phyloP scores from a whole-genome alignment of 2,797 vertebrate genomes.

The Cirrhinus mrigala region DNA sequence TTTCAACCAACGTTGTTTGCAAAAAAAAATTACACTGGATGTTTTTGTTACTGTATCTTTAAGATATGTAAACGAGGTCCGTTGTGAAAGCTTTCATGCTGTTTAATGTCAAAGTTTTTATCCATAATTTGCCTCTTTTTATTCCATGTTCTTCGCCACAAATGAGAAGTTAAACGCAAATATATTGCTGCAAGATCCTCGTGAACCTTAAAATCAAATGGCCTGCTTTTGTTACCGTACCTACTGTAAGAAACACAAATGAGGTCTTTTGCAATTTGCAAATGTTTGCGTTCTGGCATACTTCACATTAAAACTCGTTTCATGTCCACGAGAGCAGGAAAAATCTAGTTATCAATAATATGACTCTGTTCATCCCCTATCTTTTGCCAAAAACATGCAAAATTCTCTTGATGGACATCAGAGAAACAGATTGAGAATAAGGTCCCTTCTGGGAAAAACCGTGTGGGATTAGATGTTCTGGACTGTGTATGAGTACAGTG shows the following conservation, averaged over 20 bases:
- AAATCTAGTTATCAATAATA: background rate
- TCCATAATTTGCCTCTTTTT: too few relatives aligned
- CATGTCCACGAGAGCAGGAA: background rate
- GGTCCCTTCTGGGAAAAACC: background rate
- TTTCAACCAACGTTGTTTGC: too few relatives aligned
- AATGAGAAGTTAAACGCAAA: background rate
- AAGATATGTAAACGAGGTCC: too few relatives aligned
- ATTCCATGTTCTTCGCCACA: background rate
- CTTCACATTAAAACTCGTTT: background rate
- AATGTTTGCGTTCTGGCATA: background rate
- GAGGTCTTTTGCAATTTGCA: background rate
- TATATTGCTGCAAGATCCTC: too few relatives aligned
- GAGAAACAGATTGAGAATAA: background rate
- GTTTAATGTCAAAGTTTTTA: too few relatives aligned
- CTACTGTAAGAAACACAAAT: background rate
- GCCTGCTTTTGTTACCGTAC: too few relatives aligned
- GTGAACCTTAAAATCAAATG: too few relatives aligned
- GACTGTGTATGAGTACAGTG: background rate
- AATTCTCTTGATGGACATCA: background rate
- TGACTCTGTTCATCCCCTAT: background rate
- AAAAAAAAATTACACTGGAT: too few relatives aligned
- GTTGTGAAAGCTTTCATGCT: too few relatives aligned
- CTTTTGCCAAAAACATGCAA: background rate
- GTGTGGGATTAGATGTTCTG: background rate
- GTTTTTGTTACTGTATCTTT: too few relatives aligned